phyloP scores from a whole-genome alignment of 1,140 invertebrate species.

The Sinella curviseta region DNA sequence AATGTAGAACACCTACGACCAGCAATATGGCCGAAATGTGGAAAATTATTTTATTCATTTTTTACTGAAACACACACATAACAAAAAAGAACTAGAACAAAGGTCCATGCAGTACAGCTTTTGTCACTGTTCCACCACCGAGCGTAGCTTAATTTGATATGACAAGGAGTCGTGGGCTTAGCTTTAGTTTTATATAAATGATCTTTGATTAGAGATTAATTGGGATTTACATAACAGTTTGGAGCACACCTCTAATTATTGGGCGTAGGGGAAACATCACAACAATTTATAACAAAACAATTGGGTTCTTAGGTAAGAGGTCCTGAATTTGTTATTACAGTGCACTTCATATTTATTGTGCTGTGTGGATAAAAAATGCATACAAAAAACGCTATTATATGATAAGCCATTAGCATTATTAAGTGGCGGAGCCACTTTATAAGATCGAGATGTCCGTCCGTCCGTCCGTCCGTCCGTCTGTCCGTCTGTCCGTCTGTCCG shows the following conservation, averaged over 20 bases:
- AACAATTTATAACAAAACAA: background rate
- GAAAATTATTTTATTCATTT: background rate
- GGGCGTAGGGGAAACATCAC: constrained; percentile 7
- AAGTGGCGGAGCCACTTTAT: too few species aligned
- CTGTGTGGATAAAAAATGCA: too few species aligned
- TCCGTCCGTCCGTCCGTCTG: too few species aligned
- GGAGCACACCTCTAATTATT: constrained; percentile 4
- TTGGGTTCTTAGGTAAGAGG: background rate
- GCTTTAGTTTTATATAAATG: background rate
- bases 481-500: too few species aligned
- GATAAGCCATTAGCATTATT: too few species aligned
- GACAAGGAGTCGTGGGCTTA: background rate
- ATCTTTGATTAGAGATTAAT: background rate
- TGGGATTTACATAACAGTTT: constrained; percentile 4
- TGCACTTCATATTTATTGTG: too few species aligned
- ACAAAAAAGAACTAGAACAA: too few species aligned
- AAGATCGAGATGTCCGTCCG: too few species aligned
- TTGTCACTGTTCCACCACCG: too few species aligned
- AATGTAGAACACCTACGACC: background rate
- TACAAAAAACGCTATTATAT: too few species aligned
- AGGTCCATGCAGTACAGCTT: too few species aligned
- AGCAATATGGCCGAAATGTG: background rate
- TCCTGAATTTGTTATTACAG: too few species aligned
- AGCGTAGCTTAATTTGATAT: background rate
- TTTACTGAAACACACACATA: background rate